Base-by-base conservation (phyloP, 2,888 invertebrate genomes). In the Subacronicta megacephala region DNA sequence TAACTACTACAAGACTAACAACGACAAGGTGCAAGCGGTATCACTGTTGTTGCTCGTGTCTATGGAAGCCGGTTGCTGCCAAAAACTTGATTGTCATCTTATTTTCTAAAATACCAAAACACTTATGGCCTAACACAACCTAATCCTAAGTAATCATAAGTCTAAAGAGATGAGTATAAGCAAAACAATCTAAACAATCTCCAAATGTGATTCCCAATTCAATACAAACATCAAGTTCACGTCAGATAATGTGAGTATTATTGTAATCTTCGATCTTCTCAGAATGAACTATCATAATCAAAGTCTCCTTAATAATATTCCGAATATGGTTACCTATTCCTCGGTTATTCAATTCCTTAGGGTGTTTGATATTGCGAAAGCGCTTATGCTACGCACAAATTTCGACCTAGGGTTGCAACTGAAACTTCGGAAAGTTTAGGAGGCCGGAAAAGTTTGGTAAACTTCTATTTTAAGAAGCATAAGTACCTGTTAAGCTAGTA, bases 401-500 rank as follows among this genome's bases (percentile, higher is more conserved):
- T 67, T 63, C 15, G 38, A 45, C 38, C 26, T 43, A 31, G 26
- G 15, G 35, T n/a, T n/a, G n/a, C n/a, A n/a, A n/a, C n/a, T n/a
- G n/a, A n/a, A 56, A 50, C 52, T 57, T 46, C 6, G 35, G 13
- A 53, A 54, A 58, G 55, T 59, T 72, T 31, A 16, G 45, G 38
- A 44, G 43, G 36, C 43, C 31, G 42, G 33, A 31, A 36, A 46
- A 42, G 13, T 71, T 65, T 12, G 40, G 12, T 38, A 17, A 71
- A 74, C 72, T 75, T 65, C 37, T n/a, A 36, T 62, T 62, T 61
- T 57, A 56, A 50, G 64, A 55, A 45, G 57, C 26, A 31, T 3
- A 23, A 13, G 33, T 46, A 41, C 17, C 15, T 42, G 38, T 37
- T 42, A 33, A 43, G 35, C 35, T 29, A 7, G 17, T 41, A 61